A percentile compares a stretch with the other conserved stretches of the same genome.
These are phyloP conservation scores for Chrysolina americana DNA, from an alignment of 2,888 invertebrate species.

Conservation along the genomic window DNA sequence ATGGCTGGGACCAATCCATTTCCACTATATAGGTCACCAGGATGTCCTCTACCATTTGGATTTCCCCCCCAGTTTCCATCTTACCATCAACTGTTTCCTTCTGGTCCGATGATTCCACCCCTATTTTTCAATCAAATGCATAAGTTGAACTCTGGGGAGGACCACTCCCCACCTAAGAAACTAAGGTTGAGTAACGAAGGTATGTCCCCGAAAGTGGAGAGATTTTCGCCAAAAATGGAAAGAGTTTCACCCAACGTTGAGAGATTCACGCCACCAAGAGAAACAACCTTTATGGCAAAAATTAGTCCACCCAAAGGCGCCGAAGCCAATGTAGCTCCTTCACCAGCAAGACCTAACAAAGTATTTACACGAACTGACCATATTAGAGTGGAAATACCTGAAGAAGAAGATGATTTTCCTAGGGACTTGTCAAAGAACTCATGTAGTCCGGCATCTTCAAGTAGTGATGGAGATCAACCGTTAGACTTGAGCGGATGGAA, in stretches of 20 bases:
- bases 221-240: conserved; percentile 33
- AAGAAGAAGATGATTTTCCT: conserved; percentile 59
- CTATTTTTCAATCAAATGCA: conserved; percentile 75
- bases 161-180: conserved; percentile 69
- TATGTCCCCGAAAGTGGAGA: conserved; percentile 35
- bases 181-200: conserved; percentile 35
- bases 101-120: conserved; percentile 76
- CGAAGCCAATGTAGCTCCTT: conserved; percentile 78
- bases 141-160: conserved; percentile 69
- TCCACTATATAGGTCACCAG: conserved; percentile 80
- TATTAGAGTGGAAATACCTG: conserved; percentile 39
- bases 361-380: conserved; percentile 39
- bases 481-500: conserved; percentile 79
- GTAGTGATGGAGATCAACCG: conserved; percentile 76
- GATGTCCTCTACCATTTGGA: conserved; percentile 71
- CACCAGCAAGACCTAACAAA: conserved; percentile 75
- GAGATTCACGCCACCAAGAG: conserved; percentile 74
- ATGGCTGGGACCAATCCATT: conserved; percentile 73
- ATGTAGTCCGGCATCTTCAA: conserved; percentile 51
- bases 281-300: conserved; percentile 61
- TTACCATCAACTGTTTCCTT: conserved; percentile 65
- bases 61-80: conserved; percentile 76
- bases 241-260: conserved; percentile 61
- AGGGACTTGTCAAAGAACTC: conserved; percentile 61
- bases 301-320: conserved; percentile 79